Evolutionary conservation across 2,797 vertebrate species (phyloP).

Genomic region (Cetoscarus ocellatus): DNA sequence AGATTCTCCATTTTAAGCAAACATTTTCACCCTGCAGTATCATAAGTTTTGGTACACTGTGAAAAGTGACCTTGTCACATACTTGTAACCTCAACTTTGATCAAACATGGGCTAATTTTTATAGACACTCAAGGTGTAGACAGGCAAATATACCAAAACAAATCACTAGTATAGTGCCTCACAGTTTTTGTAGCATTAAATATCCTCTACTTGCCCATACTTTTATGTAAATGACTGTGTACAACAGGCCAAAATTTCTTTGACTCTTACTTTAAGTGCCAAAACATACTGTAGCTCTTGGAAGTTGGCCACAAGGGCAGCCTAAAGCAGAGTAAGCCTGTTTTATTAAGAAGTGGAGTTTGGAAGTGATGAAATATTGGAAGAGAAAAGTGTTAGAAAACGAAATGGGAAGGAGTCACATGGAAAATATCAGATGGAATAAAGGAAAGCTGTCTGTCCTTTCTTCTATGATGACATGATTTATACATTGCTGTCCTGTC

Average conservation of each 20-base stretch:
- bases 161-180: conserved; percentile 1
- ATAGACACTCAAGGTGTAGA: neutral
- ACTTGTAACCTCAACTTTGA: no score
- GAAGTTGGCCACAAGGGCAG: conserved; percentile 34
- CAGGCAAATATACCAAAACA: neutral
- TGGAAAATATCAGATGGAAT: neutral
- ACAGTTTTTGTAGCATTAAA: neutral
- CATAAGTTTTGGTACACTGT: no score
- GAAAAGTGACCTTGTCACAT: no score
- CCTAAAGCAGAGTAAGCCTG: conserved; percentile 29
- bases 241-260: conserved; percentile 12
- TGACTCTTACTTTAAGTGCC: conserved; percentile 7
- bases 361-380: conserved; percentile 28
- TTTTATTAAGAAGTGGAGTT: conserved; percentile 12
- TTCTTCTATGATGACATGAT: no score
- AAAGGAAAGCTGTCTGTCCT: neutral
- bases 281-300: conserved; percentile 22
- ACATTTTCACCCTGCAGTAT: no score
- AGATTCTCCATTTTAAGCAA: no score
- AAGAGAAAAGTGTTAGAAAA: neutral
- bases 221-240: neutral
- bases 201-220: neutral
- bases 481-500: no score
- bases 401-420: no score
- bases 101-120: no score